Conservation (phyloP, 2,888 invertebrate species). For the Diloba caeruleocephala region DNA sequence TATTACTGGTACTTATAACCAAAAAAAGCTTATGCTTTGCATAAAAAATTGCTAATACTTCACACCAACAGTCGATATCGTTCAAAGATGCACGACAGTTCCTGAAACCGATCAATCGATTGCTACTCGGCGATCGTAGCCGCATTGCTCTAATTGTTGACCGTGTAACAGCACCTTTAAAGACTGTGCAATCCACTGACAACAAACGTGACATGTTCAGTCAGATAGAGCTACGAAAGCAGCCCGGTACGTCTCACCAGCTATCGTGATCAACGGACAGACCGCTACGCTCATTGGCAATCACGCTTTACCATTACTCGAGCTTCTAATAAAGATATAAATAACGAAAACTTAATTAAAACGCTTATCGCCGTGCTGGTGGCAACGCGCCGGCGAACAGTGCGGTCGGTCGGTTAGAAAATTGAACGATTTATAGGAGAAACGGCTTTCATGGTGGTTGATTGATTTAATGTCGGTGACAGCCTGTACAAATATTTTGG, state of each 20-base stretch:
- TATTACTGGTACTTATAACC: too few species aligned
- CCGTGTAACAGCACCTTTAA: too few species aligned
- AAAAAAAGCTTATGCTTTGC: too few species aligned
- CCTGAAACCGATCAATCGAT: too few species aligned
- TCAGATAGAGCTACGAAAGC: conserved; percentile 65
- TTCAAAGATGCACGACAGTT: too few species aligned
- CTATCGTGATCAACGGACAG: conserved; percentile 73
- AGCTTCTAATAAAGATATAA: conserved; percentile 85
- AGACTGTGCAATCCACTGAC: conserved; percentile 59
- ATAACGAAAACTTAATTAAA: conserved; percentile 87
- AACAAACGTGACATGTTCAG: conserved; percentile 64
- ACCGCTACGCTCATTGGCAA: conserved; percentile 72
- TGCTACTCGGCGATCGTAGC: too few species aligned
- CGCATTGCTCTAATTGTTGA: too few species aligned
- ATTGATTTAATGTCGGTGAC: conserved; percentile 66
- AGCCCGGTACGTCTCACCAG: conserved; percentile 51
- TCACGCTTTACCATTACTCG: conserved; percentile 76
- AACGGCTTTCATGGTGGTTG: conserved; percentile 64
- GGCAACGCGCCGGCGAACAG: conserved; percentile 64
- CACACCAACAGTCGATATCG: too few species aligned
- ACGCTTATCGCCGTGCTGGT: conserved; percentile 75
- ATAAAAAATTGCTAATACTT: too few species aligned
- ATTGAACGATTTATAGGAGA: conserved; percentile 81
- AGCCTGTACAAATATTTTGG: conserved; percentile 54
- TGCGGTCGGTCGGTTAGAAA: conserved; percentile 70